A percentile compares a stretch with the other conserved stretches of the same genome.
Evolutionary conservation across 2,888 invertebrate species (phyloP).

Genomic region (Plutella xylostella): DNA sequence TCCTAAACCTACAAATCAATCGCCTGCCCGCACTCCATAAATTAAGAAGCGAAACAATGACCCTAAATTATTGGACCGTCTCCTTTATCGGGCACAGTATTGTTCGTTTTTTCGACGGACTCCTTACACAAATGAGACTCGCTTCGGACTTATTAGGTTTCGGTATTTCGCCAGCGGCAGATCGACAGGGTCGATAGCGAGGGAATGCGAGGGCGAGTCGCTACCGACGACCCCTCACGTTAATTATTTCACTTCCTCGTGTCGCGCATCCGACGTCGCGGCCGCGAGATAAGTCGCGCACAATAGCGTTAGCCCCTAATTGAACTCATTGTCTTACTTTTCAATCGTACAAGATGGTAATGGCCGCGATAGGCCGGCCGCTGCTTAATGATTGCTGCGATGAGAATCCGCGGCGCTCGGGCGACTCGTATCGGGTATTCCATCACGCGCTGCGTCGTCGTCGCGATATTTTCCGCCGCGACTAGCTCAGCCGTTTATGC

Average conservation of each 20-base stretch:
- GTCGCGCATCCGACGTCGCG: constrained; percentile 15
- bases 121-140: constrained; percentile 65
- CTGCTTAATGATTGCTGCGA: constrained; percentile 17
- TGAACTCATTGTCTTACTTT: constrained; percentile 24
- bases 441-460: constrained; percentile 43
- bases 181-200: constrained; percentile 56
- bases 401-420: constrained; percentile 15
- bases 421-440: constrained; percentile 41
- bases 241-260: constrained; percentile 55
- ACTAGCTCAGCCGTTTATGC: constrained; percentile 37
- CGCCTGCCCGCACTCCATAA: constrained; percentile 63
- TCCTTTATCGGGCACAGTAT: constrained; percentile 53
- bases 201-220: constrained; percentile 23
- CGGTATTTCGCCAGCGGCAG: constrained; percentile 54
- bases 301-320: constrained; percentile 38
- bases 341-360: constrained; percentile 18
- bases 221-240: constrained; percentile 26
- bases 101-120: constrained; percentile 52
- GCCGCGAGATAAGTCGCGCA: constrained; percentile 19
- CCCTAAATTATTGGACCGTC: constrained; percentile 66
- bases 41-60: constrained; percentile 65
- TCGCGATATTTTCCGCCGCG: constrained; percentile 40
- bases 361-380: constrained; percentile 14
- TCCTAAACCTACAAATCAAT: constrained; percentile 64
- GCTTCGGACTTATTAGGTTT: constrained; percentile 63